Conservation (phyloP, 1,140 invertebrate species). For the Drosophila ironensis region DNA sequence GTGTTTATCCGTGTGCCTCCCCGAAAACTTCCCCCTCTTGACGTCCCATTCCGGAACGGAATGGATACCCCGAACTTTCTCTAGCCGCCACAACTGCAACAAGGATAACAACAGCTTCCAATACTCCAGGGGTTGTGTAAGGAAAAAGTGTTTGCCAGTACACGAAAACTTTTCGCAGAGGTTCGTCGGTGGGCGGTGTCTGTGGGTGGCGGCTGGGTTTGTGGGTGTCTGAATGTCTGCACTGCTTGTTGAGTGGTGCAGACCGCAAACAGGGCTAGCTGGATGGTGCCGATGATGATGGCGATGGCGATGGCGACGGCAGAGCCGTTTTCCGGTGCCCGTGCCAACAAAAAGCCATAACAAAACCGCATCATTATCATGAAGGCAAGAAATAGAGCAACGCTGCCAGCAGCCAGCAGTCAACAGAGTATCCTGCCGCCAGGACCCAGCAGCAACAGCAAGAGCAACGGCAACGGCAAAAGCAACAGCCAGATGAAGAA, state of each 20-base stretch:
- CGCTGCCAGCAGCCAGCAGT: conserved; percentile 11
- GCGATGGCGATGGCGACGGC: no score
- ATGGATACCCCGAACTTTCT: conserved; percentile 54
- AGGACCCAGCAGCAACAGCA: background rate
- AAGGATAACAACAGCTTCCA: conserved; percentile 35
- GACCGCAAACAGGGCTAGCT: conserved; percentile 40
- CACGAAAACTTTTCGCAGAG: conserved; percentile 56
- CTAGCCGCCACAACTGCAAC: conserved; percentile 37
- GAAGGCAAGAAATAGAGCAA: conserved; percentile 58
- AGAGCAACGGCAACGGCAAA: background rate
- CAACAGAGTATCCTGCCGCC: background rate
- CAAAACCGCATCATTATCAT: conserved; percentile 71
- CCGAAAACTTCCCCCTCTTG: background rate
- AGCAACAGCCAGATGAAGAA: conserved; percentile 8
- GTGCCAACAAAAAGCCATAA: conserved; percentile 65
- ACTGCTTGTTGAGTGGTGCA: conserved; percentile 47
- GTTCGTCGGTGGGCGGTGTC: conserved; percentile 5
- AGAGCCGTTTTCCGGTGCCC: conserved; percentile 9
- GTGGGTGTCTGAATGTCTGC: conserved; percentile 21
- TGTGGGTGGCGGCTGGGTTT: no score
- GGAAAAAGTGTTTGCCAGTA: conserved; percentile 62
- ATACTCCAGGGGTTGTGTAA: conserved; percentile 4
- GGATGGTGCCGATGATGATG: conserved; percentile 43
- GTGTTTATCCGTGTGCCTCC: conserved; percentile 27
- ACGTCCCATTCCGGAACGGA: conserved; percentile 12